A percentile compares a stretch with the other conserved stretches of the same genome.
Evolutionary conservation across 2,797 vertebrate genomes (phyloP).

Genomic region (Brachyalestes nurse): DNA sequence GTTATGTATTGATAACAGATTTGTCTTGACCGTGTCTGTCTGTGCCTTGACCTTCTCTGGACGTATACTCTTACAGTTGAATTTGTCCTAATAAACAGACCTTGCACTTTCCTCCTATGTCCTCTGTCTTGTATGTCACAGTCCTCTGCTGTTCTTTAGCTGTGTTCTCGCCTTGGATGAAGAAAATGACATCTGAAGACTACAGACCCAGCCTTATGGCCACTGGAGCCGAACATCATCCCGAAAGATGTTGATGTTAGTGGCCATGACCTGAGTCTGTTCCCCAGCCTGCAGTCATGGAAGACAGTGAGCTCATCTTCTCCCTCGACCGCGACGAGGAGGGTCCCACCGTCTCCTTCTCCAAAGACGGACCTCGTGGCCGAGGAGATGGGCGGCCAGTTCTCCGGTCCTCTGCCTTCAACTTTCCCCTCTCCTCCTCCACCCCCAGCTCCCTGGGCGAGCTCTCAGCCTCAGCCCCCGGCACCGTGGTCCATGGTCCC

Average conservation of each 20-base stretch:
- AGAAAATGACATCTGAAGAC: constrained; percentile 5
- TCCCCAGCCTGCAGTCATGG: constrained; percentile 52
- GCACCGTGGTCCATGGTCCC: constrained; percentile 20
- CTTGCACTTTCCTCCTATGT: neutral
- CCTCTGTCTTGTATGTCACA: neutral
- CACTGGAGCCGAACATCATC: neutral
- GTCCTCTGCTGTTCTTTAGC: neutral
- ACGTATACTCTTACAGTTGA: neutral
- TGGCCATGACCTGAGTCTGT: neutral
- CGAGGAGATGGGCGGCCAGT: constrained; percentile 35
- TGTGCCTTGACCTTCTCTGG: neutral
- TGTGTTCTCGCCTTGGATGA: neutral
- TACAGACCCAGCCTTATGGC: neutral
- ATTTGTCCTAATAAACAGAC: neutral
- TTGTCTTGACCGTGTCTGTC: neutral
- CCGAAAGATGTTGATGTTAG: neutral
- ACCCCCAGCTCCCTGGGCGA: constrained; percentile 72
- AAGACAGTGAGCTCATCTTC: constrained; percentile 76
- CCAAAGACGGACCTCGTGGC: constrained; percentile 61
- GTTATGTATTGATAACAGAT: neutral
- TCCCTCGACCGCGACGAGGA: constrained; percentile 66
- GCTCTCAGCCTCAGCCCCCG: constrained; percentile 61
- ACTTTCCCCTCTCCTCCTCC: constrained; percentile 68
- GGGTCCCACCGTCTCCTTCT: constrained; percentile 61
- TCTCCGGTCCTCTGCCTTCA: constrained; percentile 54